phyloP scores from a whole-genome alignment of 2,113 vertebrate species.

The Herpetotheres cachinnans region DNA sequence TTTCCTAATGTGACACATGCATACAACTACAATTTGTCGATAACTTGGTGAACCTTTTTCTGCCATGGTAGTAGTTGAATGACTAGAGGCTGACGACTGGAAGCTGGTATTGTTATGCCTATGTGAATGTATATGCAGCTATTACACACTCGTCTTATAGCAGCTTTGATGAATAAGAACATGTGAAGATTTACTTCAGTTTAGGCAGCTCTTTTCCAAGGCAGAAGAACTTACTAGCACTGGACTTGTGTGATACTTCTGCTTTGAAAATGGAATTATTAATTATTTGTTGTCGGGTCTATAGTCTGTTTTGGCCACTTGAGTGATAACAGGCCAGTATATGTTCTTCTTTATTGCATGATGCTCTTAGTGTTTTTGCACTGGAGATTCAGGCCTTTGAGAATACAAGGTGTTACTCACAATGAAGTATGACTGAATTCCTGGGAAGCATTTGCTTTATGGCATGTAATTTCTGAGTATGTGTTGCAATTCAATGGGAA shows the following conservation, averaged over 20 bases:
- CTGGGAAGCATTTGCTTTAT: not conserved
- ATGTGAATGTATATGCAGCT: not conserved
- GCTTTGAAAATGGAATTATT: not conserved
- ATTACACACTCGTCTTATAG: accelerated
- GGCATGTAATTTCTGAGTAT: not conserved
- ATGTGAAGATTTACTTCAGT: not conserved
- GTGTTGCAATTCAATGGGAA: not conserved
- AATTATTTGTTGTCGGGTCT: not conserved
- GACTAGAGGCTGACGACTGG: not conserved
- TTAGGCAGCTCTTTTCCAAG: not conserved
- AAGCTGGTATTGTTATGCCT: not conserved
- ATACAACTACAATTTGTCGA: not conserved
- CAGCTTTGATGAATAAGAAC: not conserved
- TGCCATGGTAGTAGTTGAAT: not conserved
- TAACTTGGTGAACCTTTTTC: not conserved
- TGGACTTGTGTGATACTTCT: not conserved
- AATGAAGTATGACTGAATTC: not conserved
- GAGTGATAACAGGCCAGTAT: not conserved
- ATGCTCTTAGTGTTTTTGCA: not conserved
- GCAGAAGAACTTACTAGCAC: not conserved
- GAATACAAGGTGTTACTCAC: not conserved
- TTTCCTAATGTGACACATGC: not conserved
- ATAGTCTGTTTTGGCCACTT: not conserved
- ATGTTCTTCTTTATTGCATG: not conserved
- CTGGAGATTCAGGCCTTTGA: not conserved